Evolutionary conservation across 1,140 invertebrate species (phyloP).

Genomic region (Penaeus vannamei): DNA sequence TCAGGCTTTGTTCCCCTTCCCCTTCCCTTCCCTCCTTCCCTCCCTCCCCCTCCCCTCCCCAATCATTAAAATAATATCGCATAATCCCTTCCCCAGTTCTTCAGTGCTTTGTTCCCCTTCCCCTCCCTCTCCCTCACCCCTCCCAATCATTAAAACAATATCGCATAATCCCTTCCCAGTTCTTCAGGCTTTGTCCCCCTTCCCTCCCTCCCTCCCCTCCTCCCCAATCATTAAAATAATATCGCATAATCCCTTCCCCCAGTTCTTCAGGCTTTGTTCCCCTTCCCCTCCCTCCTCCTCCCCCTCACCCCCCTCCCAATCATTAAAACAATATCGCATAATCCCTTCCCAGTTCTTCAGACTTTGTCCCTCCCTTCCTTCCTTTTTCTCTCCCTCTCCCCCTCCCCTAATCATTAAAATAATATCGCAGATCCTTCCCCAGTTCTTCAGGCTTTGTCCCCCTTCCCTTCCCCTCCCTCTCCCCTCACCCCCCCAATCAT

Average conservation of each 20-base stretch:
- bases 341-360: background rate
- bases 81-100: no score
- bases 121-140: background rate
- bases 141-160: no score
- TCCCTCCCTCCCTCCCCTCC: no score
- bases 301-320: background rate
- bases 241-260: no score
- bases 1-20: no score
- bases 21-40: no score
- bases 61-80: background rate
- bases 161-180: background rate
- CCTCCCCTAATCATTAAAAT: background rate
- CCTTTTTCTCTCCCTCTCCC: slow-evolving; percentile 1
- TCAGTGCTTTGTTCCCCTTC: no score
- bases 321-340: no score
- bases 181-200: background rate
- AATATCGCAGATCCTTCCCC: no score
- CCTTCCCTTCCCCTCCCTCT: background rate
- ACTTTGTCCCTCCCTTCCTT: background rate
- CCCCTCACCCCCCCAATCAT: background rate
- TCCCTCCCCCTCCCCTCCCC: background rate
- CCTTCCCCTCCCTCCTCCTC: background rate
- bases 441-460: no score
- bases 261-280: no score
- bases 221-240: background rate